These are phyloP conservation scores for Macropus fuliginosus DNA, from an alignment of 2,797 vertebrate genomes.

Conservation along the genomic window DNA sequence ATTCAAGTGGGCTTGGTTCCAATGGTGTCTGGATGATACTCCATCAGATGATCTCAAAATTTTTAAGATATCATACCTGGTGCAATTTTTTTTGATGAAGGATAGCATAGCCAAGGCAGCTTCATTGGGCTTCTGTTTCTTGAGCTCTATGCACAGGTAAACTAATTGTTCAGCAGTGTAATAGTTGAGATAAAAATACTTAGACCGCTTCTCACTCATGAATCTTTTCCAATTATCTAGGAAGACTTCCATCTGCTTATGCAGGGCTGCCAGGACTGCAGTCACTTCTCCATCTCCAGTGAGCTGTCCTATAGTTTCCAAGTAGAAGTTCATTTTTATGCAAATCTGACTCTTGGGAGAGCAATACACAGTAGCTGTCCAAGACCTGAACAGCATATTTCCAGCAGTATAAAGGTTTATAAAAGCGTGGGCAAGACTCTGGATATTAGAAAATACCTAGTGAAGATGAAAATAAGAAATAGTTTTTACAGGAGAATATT, in stretches of 20 bases:
- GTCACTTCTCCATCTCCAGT: slow-evolving; percentile 84
- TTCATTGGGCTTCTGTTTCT: slow-evolving; percentile 79
- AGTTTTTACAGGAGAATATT: fast-evolving
- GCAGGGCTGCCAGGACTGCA: slow-evolving; percentile 89
- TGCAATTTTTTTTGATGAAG: slow-evolving; percentile 90
- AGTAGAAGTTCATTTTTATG: slow-evolving; percentile 89
- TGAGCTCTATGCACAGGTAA: slow-evolving; percentile 90
- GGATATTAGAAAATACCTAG: slow-evolving; percentile 93
- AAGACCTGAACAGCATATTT: slow-evolving; percentile 93
- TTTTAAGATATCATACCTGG: slow-evolving; percentile 78
- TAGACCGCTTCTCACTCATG: slow-evolving; percentile 87
- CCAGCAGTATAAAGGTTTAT: slow-evolving; percentile 92
- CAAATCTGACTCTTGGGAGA: slow-evolving; percentile 71
- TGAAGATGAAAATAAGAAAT: background rate
- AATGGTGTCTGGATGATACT: fast-evolving
- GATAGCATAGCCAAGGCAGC: slow-evolving; percentile 92
- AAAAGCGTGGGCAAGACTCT: slow-evolving; percentile 91
- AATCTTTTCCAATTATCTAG: slow-evolving; percentile 90
- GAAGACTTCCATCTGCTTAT: slow-evolving; percentile 92
- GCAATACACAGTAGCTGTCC: slow-evolving; percentile 89
- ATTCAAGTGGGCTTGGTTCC: fast-evolving
- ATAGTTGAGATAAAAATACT: slow-evolving; percentile 94
- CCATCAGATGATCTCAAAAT: background rate
- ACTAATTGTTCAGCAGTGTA: slow-evolving; percentile 96
- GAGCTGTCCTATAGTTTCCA: slow-evolving; percentile 81